These are phyloP conservation scores for Bruchidius siliquastri DNA, from an alignment of 2,888 invertebrate species.

Conservation along the genomic window DNA sequence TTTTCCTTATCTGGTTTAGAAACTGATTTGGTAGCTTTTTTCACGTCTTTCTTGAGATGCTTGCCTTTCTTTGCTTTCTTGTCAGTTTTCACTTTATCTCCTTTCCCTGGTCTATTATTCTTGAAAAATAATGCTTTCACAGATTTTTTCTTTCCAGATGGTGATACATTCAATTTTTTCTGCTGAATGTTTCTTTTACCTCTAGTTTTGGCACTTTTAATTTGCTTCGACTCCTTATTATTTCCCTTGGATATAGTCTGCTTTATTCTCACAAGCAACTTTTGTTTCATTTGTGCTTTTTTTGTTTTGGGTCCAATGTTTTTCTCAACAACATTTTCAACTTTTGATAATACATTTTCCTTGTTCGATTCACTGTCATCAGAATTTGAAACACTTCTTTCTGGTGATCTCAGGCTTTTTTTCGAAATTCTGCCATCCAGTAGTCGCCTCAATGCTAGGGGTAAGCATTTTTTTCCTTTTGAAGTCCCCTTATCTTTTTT, in stretches of 20 bases:
- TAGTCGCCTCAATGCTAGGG: background rate
- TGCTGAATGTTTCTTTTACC: background rate
- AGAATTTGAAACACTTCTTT: background rate
- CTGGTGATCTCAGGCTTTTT: background rate
- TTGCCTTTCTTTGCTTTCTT: background rate
- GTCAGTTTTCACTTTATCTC: background rate
- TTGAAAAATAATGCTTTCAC: background rate
- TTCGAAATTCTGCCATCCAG: background rate
- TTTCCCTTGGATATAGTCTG: background rate
- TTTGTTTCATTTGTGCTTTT: background rate
- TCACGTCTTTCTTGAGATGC: background rate
- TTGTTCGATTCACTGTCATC: background rate
- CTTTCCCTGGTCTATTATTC: background rate
- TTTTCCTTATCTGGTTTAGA: background rate
- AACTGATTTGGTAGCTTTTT: background rate
- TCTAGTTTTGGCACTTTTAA: background rate
- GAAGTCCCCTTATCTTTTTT: background rate
- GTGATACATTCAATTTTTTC: background rate
- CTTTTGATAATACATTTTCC: background rate
- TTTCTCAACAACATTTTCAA: background rate
- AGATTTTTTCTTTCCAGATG: background rate
- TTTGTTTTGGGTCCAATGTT: background rate
- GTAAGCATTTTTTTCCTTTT: background rate
- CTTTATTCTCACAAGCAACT: background rate
- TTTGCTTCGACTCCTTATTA: background rate